These are phyloP conservation scores for Elysia crispata DNA, from an alignment of 2,888 invertebrate genomes.

Conservation along the genomic window DNA sequence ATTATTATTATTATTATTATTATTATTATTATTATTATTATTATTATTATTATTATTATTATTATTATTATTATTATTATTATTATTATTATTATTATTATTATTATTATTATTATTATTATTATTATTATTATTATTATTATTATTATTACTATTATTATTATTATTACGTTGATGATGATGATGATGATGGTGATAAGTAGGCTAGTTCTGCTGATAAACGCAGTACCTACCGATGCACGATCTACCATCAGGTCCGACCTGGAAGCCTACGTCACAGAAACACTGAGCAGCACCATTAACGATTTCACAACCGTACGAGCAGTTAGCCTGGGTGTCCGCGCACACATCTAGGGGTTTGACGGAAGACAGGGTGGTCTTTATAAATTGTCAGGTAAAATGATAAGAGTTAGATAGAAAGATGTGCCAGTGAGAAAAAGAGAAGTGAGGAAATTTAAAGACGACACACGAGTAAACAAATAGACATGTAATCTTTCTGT, in stretches of 20 bases:
- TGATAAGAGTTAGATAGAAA: too few species aligned
- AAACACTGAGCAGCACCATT: conserved; percentile 41
- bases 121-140: conserved; percentile 11
- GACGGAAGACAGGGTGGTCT: too few species aligned
- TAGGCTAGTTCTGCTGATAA: conserved; percentile 62
- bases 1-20: conserved; percentile 31
- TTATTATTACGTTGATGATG: background rate
- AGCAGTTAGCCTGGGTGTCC: background rate
- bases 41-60: conserved; percentile 18
- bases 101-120: background rate
- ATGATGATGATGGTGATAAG: background rate
- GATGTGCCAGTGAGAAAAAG: too few species aligned
- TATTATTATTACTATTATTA: background rate
- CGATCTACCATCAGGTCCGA: conserved; percentile 20
- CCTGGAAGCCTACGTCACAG: conserved; percentile 48
- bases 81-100: background rate
- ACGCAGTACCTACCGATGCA: conserved; percentile 46
- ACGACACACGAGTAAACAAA: too few species aligned
- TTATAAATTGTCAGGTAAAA: too few species aligned
- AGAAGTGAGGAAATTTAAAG: too few species aligned
- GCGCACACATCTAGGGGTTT: background rate
- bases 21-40: conserved; percentile 12
- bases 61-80: background rate
- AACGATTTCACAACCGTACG: conserved; percentile 1
- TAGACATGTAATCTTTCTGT: too few species aligned